Conservation (phyloP, 2,797 vertebrate genomes). For the Phalloptychus januarius region DNA sequence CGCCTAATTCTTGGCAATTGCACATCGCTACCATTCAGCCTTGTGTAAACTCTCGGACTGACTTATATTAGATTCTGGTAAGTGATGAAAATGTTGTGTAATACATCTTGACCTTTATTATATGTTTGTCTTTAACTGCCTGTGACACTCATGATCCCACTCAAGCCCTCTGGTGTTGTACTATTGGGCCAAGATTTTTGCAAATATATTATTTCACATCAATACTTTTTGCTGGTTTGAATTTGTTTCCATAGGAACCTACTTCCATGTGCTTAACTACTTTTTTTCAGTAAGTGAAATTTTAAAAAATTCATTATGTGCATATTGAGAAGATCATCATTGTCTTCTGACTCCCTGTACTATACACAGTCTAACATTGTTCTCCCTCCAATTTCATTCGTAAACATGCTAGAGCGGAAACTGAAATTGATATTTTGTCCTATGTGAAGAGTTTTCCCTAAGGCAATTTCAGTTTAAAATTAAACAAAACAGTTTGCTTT, state of each 20-base stretch:
- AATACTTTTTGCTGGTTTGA: background rate
- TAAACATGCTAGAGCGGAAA: slow-evolving; percentile 29
- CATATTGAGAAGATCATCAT: background rate
- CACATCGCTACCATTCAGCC: background rate
- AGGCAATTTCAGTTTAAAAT: slow-evolving; percentile 35
- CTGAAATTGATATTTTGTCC: slow-evolving; percentile 43
- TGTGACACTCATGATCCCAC: background rate
- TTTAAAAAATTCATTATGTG: background rate
- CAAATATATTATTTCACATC: background rate
- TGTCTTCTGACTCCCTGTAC: background rate
- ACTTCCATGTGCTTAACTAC: background rate
- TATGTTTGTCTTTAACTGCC: background rate
- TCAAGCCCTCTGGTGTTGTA: background rate
- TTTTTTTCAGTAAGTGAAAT: background rate
- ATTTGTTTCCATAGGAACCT: background rate
- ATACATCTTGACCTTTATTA: background rate
- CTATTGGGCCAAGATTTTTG: background rate
- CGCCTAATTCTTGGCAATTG: background rate
- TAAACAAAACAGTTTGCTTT: slow-evolving; percentile 14
- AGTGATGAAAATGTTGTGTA: background rate
- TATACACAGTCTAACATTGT: slow-evolving; percentile 24
- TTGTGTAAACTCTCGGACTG: background rate
- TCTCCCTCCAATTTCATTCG: slow-evolving; percentile 48
- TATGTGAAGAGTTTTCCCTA: slow-evolving; percentile 24
- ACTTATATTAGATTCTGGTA: background rate